Evolutionary conservation across 2,797 vertebrate genomes (phyloP), one percentile per base, ranked within the genome.

Genomic region (Coreius guichenoti): DNA sequence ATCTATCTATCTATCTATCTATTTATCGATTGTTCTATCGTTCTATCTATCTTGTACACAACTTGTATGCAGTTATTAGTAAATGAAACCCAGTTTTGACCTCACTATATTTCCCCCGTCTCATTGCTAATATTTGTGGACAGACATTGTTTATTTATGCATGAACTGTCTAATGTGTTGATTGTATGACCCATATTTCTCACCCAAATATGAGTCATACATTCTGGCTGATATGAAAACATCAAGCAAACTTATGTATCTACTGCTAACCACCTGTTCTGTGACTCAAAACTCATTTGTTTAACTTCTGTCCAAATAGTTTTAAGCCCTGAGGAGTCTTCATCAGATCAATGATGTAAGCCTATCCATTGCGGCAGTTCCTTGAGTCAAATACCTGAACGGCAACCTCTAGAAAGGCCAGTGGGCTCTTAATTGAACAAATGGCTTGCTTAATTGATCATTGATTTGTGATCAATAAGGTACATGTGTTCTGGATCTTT

Each of bases 391-490:
- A 94, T 90, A 92, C 88, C 92, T 91, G 91, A 94, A 92, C 77
- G 91, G 72, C 87, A 92, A 65, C 29, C 63, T 65, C 63, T 65
- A 31, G 63, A 65, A 87, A 89, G 92, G 90, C 90, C 90, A 68
- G 86, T 88, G 86, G 85, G 92, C 92, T 92, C 90, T 85, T 95
- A 95, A 93, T 94, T 94, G 94, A 93, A 93, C 93, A 94, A 95
- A 95, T 94, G 94, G 94, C 93, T 94, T 91, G 93, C 91, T 95
- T 96, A 96, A 96, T 95, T 95, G 95, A 95, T 95, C 95, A 96
- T 96, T 95, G 95, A 96, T 95, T 94, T 90, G 90, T 90, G 92
- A 95, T 96, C 95, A 93, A 95, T 96, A 91, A 43, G 68, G 90
- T 93, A 94, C 95, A 95, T 92, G 92, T 95, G 94, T 94, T 95